Evolutionary conservation across 2,888 invertebrate genomes (phyloP).

Genomic region (Lasioglossum vierecki): DNA sequence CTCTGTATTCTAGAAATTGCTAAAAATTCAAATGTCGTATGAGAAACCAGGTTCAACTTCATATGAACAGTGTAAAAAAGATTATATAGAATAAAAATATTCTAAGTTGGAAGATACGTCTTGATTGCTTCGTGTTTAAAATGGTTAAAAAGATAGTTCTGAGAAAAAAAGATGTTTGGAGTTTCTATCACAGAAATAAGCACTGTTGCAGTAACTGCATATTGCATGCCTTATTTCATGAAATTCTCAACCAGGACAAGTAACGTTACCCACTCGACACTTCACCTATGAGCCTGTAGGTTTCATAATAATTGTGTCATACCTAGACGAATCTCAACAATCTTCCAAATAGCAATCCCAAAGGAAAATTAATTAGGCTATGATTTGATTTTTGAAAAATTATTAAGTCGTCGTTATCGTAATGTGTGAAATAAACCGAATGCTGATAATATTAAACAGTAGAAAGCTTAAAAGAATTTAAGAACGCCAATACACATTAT

Average conservation of each 20-base stretch:
- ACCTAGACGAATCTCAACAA: neutral
- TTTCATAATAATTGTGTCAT: neutral
- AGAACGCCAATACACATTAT: neutral
- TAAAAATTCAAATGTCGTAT: no score
- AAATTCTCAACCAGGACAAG: neutral
- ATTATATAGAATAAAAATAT: no score
- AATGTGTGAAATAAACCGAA: neutral
- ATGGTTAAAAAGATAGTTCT: neutral
- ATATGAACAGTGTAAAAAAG: no score
- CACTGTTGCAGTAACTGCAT: neutral
- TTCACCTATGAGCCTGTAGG: neutral
- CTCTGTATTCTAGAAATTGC: no score
- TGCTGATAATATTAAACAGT: neutral
- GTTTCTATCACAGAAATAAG: neutral
- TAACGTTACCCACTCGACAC: neutral
- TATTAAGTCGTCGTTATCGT: neutral
- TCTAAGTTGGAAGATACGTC: no score
- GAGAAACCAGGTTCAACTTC: no score
- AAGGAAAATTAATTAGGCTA: neutral
- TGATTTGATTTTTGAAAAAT: neutral
- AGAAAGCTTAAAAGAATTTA: neutral
- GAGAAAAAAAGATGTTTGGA: neutral
- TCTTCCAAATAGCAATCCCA: neutral
- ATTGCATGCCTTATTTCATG: neutral
- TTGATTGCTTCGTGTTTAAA: no score